These are phyloP conservation scores for Pocillopora damicornis DNA, from an alignment of 64 coral and sea anemone genomes.

Conservation along the genomic window DNA sequence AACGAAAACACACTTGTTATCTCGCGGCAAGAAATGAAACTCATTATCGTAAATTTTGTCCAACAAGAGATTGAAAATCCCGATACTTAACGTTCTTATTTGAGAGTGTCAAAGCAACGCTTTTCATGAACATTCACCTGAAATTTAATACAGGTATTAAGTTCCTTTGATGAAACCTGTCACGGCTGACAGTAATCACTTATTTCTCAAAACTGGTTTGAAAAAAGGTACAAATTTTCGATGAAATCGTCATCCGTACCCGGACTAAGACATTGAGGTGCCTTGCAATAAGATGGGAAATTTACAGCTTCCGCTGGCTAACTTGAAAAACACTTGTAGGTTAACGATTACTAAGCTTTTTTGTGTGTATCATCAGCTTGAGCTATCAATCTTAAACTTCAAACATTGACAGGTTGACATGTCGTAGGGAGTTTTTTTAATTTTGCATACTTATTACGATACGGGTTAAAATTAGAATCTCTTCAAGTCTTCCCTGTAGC, in stretches of 20 bases:
- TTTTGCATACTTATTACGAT: neutral
- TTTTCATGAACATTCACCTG: neutral
- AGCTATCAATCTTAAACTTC: neutral
- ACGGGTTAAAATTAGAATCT: neutral
- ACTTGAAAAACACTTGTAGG: neutral
- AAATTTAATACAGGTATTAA: no score
- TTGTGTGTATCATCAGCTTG: neutral
- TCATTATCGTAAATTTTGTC: neutral
- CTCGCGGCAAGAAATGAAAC: neutral
- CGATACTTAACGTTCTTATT: no score
- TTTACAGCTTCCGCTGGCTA: no score
- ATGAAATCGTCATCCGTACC: no score
- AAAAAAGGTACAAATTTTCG: no score
- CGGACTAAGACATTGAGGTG: no score
- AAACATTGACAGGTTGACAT: constrained; percentile 6
- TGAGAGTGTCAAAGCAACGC: neutral
- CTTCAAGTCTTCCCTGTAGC: no score
- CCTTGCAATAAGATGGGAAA: no score
- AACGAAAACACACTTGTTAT: neutral
- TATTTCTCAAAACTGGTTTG: no score
- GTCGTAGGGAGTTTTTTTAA: neutral
- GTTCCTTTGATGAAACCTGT: no score
- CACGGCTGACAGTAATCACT: no score
- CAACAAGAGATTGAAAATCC: no score
- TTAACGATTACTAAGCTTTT: neutral